Conservation (phyloP, 2,113 vertebrate species). For the Sapajus apella region DNA sequence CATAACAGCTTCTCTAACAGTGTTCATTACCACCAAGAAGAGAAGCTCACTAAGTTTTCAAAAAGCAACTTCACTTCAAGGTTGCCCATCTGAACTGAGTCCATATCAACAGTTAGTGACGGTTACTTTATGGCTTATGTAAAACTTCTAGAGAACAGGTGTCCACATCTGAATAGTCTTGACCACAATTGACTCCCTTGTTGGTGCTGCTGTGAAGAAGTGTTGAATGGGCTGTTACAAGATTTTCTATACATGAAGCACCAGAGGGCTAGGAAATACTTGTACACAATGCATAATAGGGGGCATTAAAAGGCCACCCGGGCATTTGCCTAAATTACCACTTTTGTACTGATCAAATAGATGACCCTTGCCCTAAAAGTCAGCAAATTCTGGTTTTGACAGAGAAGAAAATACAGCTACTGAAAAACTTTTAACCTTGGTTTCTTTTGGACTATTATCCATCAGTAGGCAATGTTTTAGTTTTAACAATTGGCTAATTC, state of each 20-base stretch:
- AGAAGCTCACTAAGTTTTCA: background rate
- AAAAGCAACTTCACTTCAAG: background rate
- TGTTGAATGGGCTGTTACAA: background rate
- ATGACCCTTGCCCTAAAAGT: constrained; percentile 37
- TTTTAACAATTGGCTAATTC: background rate
- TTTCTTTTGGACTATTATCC: constrained; percentile 29
- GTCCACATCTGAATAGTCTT: constrained; percentile 41
- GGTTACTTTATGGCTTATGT: background rate
- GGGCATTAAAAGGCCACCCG: constrained; percentile 33
- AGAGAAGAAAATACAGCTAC: constrained; percentile 55
- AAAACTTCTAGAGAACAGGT: constrained; percentile 50
- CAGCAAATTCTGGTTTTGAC: constrained; percentile 67
- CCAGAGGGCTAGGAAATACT: constrained; percentile 37
- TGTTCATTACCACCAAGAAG: background rate
- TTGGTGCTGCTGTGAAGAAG: background rate
- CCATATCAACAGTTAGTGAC: background rate
- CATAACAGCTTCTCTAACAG: background rate
- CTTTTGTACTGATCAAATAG: constrained; percentile 64
- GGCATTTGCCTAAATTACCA: constrained; percentile 20
- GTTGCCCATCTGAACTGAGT: background rate
- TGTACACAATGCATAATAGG: constrained; percentile 34
- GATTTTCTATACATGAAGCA: background rate
- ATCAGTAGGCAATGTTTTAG: background rate
- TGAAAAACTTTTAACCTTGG: constrained; percentile 47
- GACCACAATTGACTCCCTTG: constrained; percentile 16